These are phyloP conservation scores for Hydraecia micacea DNA, from an alignment of 2,888 invertebrate species.

Conservation along the genomic window DNA sequence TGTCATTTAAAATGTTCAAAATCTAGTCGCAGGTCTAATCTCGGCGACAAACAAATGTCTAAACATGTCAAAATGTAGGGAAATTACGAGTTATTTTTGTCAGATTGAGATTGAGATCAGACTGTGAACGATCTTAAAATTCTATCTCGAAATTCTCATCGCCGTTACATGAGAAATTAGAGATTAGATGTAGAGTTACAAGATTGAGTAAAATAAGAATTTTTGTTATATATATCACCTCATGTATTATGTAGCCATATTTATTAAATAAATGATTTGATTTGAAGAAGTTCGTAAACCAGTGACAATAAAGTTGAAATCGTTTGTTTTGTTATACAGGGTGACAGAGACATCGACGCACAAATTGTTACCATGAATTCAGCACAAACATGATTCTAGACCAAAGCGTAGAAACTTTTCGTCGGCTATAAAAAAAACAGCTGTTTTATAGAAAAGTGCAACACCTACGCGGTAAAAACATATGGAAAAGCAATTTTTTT, in stretches of 20 bases:
- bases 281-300: neutral
- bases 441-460: neutral
- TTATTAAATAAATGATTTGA: neutral
- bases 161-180: neutral
- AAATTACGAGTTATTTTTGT: no score
- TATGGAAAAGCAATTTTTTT: neutral
- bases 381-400: no score
- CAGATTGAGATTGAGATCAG: no score
- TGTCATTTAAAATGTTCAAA: neutral
- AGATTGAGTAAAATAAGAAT: neutral
- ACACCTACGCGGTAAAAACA: neutral
- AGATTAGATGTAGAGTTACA: neutral
- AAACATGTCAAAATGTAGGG: no score
- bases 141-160: neutral
- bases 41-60: no score
- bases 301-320: neutral
- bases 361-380: no score
- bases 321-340: neutral
- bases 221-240: neutral
- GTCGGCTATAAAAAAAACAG: no score
- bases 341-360: no score
- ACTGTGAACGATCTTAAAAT: no score
- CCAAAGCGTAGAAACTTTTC: no score
- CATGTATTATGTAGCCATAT: neutral
- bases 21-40: no score